Base-by-base conservation (phyloP, 1,140 invertebrate genomes). In the Carposina sasakii region DNA sequence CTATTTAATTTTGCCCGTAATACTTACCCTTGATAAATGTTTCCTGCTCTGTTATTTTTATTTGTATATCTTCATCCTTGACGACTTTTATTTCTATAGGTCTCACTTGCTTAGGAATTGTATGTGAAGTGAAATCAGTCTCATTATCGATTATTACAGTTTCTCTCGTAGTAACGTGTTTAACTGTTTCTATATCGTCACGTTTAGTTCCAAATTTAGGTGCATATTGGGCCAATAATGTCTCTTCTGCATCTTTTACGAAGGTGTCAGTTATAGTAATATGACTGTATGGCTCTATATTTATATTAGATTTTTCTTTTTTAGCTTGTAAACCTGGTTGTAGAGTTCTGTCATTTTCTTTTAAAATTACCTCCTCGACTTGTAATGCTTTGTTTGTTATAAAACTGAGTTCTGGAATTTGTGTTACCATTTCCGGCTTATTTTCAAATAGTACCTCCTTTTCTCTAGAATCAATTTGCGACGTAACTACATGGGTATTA, bases 81-180 rank as follows among this genome's bases (percentile, higher is more conserved):
- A n/a, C n/a, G n/a, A n/a, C n/a, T n/a, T n/a, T n/a, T n/a, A n/a
- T n/a, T n/a, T n/a, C n/a, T n/a, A n/a, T n/a, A n/a, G n/a, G n/a
- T n/a, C n/a, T n/a, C n/a, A n/a, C n/a, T n/a, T n/a, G n/a, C n/a
- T n/a, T n/a, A n/a, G n/a, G n/a, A n/a, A 36, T 30, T 23, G 37
- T 62, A 16, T 34, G 26, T 48, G 55, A 47, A 26, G 47, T 28
- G 44, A 67, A 44, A 23, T 52, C 33, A 21, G 42, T 39, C n/a
- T 53, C 51, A 30, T 71, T 58, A 62, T 81, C 74, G 16, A 72
- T 47, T n/a, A 57, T 52, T 33, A 78, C 49, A n/a, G 62, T 75
- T 53, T 74, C 69, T 52, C 60, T 63, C 19, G 76, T 86, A 30
- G 68, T 76, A 20, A 85, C 57, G 50, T 78, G 74, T 16, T 54